Conservation (phyloP, 1,140 invertebrate genomes). For the Pogonomyrmex barbatus region DNA sequence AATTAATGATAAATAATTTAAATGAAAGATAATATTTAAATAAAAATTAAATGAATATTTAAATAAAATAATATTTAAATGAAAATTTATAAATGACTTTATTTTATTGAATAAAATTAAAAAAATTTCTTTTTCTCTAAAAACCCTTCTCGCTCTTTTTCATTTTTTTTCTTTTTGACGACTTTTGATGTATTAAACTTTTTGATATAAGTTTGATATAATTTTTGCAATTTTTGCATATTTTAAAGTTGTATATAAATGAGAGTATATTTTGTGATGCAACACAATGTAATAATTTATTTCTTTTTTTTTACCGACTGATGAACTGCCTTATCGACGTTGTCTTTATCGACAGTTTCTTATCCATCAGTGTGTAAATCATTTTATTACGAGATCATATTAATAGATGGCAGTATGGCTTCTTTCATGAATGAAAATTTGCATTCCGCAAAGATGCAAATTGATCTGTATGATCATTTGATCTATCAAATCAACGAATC, state of each 20-base stretch:
- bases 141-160: background rate
- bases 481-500: too few species aligned
- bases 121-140: background rate
- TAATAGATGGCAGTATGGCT: constrained; percentile 60
- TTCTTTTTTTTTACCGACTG: constrained; percentile 54
- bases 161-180: background rate
- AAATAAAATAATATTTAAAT: too few species aligned
- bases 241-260: background rate
- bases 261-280: background rate
- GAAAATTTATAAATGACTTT: background rate
- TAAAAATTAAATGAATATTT: background rate
- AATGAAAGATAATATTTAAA: background rate
- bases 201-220: background rate
- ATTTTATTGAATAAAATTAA: background rate
- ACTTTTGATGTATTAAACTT: background rate
- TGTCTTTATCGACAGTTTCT: background rate
- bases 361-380: constrained; percentile 1
- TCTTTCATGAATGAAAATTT: background rate
- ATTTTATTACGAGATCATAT: background rate
- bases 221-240: background rate
- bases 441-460: background rate
- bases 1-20: background rate
- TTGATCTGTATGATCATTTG: background rate
- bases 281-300: constrained; percentile 11
- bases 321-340: constrained; percentile 58